phyloP scores from a whole-genome alignment of 1,140 invertebrate species.

The Panagrolaimus sp. region DNA sequence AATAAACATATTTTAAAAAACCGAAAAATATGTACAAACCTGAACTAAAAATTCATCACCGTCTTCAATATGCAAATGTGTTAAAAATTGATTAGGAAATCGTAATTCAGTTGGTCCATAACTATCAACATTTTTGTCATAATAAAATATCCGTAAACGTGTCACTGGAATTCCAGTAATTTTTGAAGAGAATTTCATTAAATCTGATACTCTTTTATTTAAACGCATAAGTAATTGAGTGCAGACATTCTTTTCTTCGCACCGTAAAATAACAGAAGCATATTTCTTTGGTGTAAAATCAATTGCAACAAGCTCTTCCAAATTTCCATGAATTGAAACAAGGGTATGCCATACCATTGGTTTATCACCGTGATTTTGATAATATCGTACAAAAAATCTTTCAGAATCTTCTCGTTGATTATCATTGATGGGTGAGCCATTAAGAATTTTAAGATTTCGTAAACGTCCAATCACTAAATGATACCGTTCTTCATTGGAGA shows the following conservation, averaged over 20 bases:
- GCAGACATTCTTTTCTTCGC: conserved; percentile 25
- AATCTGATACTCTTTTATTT: conserved; percentile 24
- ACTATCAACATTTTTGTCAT: conserved; percentile 8
- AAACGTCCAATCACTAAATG: conserved; percentile 30
- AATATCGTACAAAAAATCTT: conserved; percentile 35
- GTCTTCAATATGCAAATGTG: conserved; percentile 30
- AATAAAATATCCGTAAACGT: conserved; percentile 25
- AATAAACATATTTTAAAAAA: conserved; percentile 2
- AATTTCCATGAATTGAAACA: conserved; percentile 24
- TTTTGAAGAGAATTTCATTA: conserved; percentile 24
- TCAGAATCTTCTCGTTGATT: conserved; percentile 26
- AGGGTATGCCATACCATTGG: conserved; percentile 23
- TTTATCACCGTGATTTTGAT: conserved; percentile 19
- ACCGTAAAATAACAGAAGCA: conserved; percentile 25
- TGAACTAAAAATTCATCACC: conserved; percentile 29
- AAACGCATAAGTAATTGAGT: conserved; percentile 19
- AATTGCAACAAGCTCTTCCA: conserved; percentile 32
- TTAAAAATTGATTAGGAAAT: conserved; percentile 24
- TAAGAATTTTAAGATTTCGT: conserved; percentile 28
- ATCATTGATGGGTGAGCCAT: conserved; percentile 27
- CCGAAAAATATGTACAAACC: conserved; percentile 12
- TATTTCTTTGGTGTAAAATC: conserved; percentile 30
- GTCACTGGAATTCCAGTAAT: conserved; percentile 28
- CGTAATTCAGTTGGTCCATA: conserved; percentile 28
- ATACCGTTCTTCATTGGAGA: conserved; percentile 22